Base-by-base conservation (phyloP, 2,797 vertebrate genomes). In the Helicolenus hilgendorfi region DNA sequence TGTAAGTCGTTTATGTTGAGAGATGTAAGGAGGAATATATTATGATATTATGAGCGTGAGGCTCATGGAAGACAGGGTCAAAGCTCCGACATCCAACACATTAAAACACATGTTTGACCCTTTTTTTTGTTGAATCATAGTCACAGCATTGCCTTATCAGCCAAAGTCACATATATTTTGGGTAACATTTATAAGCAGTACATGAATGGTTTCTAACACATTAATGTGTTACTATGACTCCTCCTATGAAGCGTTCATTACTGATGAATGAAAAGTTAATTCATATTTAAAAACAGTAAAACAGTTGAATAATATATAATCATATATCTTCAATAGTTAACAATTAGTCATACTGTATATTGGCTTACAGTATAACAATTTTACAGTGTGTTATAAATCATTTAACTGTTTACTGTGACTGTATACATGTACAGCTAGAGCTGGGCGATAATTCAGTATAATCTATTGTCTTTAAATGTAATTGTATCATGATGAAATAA, bases 71-170 rank as follows among this genome's bases (percentile, higher is more conserved):
- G 33, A 80, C 11, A 0, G 5, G 41, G 53, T 78, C 22, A 53
- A 77, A 82, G 41, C 56, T 68, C 62, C 55, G 45, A 81, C 41
- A 31, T 64, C 18, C 29, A 71, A 77, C 62, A 38, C 73, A 27
- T 64, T 53, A 55, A 75, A 69, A 84, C 45, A 81, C 45, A 65
- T 41, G 31, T 91, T 55, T 72, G 3, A 88, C 62, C 7, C n/a
- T 55, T 65, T 85, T 84, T 45, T 83, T 65, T 62, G 11, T 88
- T 85, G 4, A 84, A 64, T 85, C 81, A 77, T 63, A 41, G n/a
- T 89, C 86, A 83, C 89, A 93, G 68, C 88, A 92, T 93, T 93
- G 94, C 92, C 91, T 95, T 91, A 92, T 83, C 64, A 81, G 22
- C 81, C 55, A 82, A 49, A 35, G 11, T 81, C 71, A 74, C 10